Percentiles rank a stretch among this genome's conserved stretches.
phyloP scores from a whole-genome alignment of 2,113 vertebrate genomes.

The Cairina moschata region DNA sequence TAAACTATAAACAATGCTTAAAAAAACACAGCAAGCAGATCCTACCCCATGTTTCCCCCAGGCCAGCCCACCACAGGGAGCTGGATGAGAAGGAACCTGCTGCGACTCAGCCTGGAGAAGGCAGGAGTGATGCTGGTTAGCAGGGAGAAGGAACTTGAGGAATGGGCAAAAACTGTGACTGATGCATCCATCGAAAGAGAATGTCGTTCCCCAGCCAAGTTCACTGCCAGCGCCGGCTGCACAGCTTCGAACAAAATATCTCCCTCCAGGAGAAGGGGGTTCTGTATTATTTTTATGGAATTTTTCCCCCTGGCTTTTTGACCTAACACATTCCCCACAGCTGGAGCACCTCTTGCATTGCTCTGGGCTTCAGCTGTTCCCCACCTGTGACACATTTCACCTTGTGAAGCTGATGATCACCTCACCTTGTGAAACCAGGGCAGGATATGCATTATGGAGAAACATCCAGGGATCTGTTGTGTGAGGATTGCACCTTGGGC shows the following conservation, averaged over 20 bases:
- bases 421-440: background rate
- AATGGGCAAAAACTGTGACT: conserved; percentile 58
- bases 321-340: background rate
- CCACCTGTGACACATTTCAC: background rate
- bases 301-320: background rate
- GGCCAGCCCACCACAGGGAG: conserved; percentile 14
- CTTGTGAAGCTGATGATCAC: background rate
- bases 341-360: background rate
- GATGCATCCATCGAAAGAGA: conserved; percentile 30
- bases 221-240: background rate
- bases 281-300: background rate
- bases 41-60: background rate
- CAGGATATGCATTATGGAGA: background rate
- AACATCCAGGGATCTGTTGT: background rate
- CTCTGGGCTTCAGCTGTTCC: background rate
- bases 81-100: conserved; percentile 64
- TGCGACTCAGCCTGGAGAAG: background rate
- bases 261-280: background rate
- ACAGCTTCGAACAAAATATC: background rate
- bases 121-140: conserved; percentile 3
- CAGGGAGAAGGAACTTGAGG: conserved; percentile 67
- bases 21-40: conserved; percentile 7
- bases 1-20: conserved; percentile 57
- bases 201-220: conserved; percentile 18
- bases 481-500: no score